A percentile compares a stretch with the other conserved stretches of the same genome.
These are phyloP conservation scores for Drosophila obscura DNA, from an alignment of 1,140 invertebrate species.

Conservation along the genomic window DNA sequence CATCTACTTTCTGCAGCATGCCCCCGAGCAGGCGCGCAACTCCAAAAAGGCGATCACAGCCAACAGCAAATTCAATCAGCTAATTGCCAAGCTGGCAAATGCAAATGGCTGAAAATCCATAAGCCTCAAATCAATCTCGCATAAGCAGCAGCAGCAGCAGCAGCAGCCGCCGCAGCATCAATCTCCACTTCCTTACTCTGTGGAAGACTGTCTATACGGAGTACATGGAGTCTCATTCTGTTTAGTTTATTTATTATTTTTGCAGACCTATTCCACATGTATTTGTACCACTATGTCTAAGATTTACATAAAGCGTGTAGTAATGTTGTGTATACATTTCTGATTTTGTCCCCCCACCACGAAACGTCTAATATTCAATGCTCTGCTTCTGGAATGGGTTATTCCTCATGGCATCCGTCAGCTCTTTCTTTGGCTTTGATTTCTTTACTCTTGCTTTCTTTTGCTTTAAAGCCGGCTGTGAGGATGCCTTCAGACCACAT, in stretches of 20 bases:
- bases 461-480: too few relatives aligned
- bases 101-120: conserved; percentile 49
- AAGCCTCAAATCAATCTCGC: conserved; percentile 13
- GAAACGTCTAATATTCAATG: neutral
- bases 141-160: conserved; percentile 12
- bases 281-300: conserved; percentile 70
- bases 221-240: conserved; percentile 26
- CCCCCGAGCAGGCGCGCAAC: conserved; percentile 62
- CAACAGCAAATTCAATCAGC: conserved; percentile 70
- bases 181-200: conserved; percentile 23
- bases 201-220: neutral
- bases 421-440: neutral
- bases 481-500: neutral
- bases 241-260: conserved; percentile 80
- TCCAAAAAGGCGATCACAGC: conserved; percentile 59
- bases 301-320: conserved; percentile 78
- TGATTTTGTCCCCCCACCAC: conserved; percentile 47
- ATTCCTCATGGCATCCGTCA: neutral
- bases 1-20: conserved; percentile 71
- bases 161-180: conserved; percentile 13
- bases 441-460: neutral
- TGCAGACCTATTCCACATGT: conserved; percentile 65
- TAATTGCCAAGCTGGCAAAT: conserved; percentile 69
- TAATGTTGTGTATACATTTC: conserved; percentile 78
- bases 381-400: conserved; percentile 4